phyloP scores from a whole-genome alignment of 2,797 vertebrate genomes.

The Allobates femoralis region DNA sequence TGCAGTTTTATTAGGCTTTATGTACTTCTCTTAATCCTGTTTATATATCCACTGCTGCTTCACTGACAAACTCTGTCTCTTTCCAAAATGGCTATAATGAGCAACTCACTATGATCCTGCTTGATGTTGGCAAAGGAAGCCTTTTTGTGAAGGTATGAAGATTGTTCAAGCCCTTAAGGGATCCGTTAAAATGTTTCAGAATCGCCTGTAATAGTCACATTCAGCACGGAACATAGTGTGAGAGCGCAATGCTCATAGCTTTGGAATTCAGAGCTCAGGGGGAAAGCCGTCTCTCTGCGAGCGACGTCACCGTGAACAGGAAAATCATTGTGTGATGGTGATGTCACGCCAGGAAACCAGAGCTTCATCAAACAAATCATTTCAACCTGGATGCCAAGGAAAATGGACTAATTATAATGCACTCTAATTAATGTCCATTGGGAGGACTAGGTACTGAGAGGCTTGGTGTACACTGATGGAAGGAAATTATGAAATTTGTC shows the following conservation, averaged over 20 bases:
- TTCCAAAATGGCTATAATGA: not conserved
- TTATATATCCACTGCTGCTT: slow-evolving; percentile 1
- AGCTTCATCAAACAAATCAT: slow-evolving; percentile 26
- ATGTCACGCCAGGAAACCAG: slow-evolving; percentile 54
- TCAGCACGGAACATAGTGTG: not conserved
- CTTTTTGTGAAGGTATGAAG: slow-evolving; percentile 36
- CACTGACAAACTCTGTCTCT: not conserved
- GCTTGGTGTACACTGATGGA: not conserved
- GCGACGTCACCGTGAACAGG: slow-evolving; percentile 54
- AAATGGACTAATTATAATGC: not conserved
- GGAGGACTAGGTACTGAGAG: not conserved
- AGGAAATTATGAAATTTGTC: not conserved
- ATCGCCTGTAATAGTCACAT: slow-evolving; percentile 36
- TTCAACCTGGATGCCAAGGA: slow-evolving; percentile 5
- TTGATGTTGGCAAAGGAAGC: not conserved
- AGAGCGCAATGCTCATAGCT: slow-evolving; percentile 42
- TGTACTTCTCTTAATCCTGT: not conserved
- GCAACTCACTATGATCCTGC: not conserved
- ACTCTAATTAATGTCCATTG: not conserved
- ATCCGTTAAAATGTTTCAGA: slow-evolving; percentile 32
- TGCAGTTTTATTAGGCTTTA: not conserved
- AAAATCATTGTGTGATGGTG: slow-evolving; percentile 53
- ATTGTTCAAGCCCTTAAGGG: slow-evolving; percentile 39
- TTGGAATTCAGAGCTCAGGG: slow-evolving; percentile 55
- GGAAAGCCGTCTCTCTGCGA: slow-evolving; percentile 38